Conservation (phyloP, 2,113 vertebrate genomes). For the Pseudois nayaur region DNA sequence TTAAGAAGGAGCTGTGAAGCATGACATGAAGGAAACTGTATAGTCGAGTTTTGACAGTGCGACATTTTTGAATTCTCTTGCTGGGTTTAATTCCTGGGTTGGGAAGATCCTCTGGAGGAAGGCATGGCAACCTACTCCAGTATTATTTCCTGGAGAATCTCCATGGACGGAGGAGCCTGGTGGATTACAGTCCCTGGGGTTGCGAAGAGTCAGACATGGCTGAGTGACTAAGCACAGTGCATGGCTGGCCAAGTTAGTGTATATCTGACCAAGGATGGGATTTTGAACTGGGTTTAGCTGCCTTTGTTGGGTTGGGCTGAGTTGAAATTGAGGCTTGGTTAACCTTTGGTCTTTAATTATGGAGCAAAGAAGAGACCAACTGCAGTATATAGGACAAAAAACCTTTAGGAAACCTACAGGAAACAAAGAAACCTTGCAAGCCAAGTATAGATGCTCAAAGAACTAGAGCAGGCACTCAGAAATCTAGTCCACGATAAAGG, state of each 20-base stretch:
- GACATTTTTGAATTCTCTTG: not conserved
- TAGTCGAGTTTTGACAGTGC: not conserved
- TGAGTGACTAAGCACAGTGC: not conserved
- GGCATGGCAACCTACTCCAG: not conserved
- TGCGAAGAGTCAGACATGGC: not conserved
- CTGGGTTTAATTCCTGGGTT: not conserved
- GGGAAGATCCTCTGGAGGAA: not conserved
- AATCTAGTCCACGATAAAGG: not conserved
- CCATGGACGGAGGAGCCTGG: not conserved
- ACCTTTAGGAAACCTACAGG: not conserved
- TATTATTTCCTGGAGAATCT: not conserved
- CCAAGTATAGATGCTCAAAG: not conserved
- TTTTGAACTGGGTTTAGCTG: not conserved
- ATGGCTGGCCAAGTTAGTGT: not conserved
- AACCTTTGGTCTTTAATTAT: not conserved
- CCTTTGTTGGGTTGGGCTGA: not conserved
- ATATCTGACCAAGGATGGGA: not conserved
- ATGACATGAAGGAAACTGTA: not conserved
- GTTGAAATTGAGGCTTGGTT: not conserved
- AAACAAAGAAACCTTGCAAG: not conserved
- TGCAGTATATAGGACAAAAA: not conserved
- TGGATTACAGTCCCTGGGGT: not conserved
- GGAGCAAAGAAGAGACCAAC: not conserved
- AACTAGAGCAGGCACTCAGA: not conserved
- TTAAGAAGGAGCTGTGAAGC: not conserved